phyloP scores from a whole-genome alignment of 2,888 invertebrate genomes.

The Spialia ferax region DNA sequence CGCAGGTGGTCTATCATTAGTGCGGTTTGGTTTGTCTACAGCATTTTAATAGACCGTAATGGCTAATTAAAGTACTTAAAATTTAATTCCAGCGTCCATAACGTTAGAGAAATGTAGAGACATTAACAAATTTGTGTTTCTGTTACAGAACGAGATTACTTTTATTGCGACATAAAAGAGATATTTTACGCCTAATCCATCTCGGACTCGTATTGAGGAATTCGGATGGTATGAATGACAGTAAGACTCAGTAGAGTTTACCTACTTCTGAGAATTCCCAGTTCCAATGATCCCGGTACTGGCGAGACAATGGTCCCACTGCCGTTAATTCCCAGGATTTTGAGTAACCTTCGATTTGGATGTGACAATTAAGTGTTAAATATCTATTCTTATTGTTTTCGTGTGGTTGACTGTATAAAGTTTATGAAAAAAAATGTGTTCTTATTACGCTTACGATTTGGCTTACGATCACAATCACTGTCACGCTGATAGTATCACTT shows the following conservation, averaged over 20 bases:
- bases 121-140: slow-evolving; percentile 47
- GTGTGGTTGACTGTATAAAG: too few relatives aligned
- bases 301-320: too few relatives aligned
- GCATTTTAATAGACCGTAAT: slow-evolving; percentile 68
- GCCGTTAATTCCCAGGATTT: too few relatives aligned
- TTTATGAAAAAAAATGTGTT: too few relatives aligned
- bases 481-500: too few relatives aligned
- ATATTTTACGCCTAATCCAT: slow-evolving; percentile 1
- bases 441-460: too few relatives aligned
- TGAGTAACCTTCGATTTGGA: too few relatives aligned
- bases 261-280: too few relatives aligned
- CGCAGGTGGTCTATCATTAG: slow-evolving; percentile 78
- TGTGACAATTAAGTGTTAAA: too few relatives aligned
- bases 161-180: slow-evolving; percentile 2
- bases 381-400: too few relatives aligned
- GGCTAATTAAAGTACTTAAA: slow-evolving; percentile 47
- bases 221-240: not conserved
- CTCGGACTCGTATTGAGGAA: not conserved
- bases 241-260: not conserved
- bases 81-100: slow-evolving; percentile 32
- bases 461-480: too few relatives aligned
- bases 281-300: too few relatives aligned
- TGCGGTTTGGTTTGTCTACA: slow-evolving; percentile 61
- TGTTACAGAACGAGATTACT: slow-evolving; percentile 11
- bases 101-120: slow-evolving; percentile 32